Conservation (phyloP, 2,888 invertebrate species). For the Drosophila antonietae region DNA sequence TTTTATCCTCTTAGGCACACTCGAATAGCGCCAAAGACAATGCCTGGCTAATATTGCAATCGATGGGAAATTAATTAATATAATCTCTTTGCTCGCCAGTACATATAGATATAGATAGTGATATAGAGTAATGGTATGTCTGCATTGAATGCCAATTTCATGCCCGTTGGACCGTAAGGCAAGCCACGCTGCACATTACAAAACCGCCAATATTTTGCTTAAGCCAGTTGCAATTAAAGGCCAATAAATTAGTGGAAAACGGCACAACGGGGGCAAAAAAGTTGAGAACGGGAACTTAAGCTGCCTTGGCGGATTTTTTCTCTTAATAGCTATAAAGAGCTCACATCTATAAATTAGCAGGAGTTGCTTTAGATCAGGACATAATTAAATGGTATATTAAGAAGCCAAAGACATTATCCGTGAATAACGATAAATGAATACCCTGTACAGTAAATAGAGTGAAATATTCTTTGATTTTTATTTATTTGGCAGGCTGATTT, state of each 20-base stretch:
- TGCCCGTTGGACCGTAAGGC: slow-evolving; percentile 33
- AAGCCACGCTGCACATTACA: slow-evolving; percentile 34
- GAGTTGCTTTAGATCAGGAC: not conserved
- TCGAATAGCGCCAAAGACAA: slow-evolving; percentile 52
- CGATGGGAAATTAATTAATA: slow-evolving; percentile 73
- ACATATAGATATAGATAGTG: not conserved
- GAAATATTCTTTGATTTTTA: not conserved
- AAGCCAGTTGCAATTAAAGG: slow-evolving; percentile 62
- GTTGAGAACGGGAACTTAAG: slow-evolving; percentile 5
- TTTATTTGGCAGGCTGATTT: no score
- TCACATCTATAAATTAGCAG: slow-evolving; percentile 10
- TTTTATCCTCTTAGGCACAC: slow-evolving; percentile 37
- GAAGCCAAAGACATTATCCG: not conserved
- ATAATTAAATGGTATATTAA: not conserved
- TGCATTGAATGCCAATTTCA: slow-evolving; percentile 50
- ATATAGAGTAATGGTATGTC: slow-evolving; percentile 31
- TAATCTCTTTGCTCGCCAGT: slow-evolving; percentile 52
- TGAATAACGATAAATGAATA: not conserved
- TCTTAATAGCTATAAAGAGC: slow-evolving; percentile 9
- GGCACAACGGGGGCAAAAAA: slow-evolving; percentile 4
- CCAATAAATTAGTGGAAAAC: slow-evolving; percentile 52
- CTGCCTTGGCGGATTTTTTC: slow-evolving; percentile 1
- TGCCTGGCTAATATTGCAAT: slow-evolving; percentile 45
- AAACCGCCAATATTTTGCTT: slow-evolving; percentile 57
- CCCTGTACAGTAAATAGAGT: not conserved